Conservation (phyloP, 2,113 vertebrate genomes). For the Heterocephalus glaber region DNA sequence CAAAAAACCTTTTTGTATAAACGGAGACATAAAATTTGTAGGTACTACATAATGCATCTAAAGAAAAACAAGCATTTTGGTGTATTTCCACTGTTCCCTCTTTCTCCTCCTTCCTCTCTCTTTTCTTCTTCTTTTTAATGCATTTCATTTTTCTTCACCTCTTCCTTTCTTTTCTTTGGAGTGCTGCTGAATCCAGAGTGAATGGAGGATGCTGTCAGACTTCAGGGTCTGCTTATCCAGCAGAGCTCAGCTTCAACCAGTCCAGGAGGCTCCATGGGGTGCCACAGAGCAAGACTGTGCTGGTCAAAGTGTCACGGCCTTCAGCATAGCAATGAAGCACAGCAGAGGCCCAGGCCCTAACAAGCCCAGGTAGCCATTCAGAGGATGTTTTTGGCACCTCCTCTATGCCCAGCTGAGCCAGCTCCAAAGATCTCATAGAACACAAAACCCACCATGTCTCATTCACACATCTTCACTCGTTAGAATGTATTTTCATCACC, state of each 20-base stretch:
- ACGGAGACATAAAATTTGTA: constrained; percentile 40
- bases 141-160: neutral
- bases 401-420: neutral
- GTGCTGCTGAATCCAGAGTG: neutral
- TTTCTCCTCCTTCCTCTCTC: neutral
- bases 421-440: neutral
- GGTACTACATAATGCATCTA: neutral
- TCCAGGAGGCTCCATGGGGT: neutral
- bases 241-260: neutral
- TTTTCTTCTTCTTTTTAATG: neutral
- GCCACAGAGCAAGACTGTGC: neutral
- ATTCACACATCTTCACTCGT: neutral
- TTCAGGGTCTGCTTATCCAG: neutral
- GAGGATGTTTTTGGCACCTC: neutral
- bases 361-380: neutral
- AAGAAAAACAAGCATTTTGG: neutral
- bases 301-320: neutral
- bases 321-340: neutral
- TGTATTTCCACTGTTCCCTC: neutral
- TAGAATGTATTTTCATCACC: neutral
- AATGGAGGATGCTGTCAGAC: neutral
- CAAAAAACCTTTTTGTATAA: constrained; percentile 28
- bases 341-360: neutral
- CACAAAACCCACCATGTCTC: neutral
- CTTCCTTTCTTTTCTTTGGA: neutral